A percentile compares a stretch with the other conserved stretches of the same genome.
Conservation (phyloP, 92 coral and sea anemone species). For the Palythoa caribaeorum region DNA sequence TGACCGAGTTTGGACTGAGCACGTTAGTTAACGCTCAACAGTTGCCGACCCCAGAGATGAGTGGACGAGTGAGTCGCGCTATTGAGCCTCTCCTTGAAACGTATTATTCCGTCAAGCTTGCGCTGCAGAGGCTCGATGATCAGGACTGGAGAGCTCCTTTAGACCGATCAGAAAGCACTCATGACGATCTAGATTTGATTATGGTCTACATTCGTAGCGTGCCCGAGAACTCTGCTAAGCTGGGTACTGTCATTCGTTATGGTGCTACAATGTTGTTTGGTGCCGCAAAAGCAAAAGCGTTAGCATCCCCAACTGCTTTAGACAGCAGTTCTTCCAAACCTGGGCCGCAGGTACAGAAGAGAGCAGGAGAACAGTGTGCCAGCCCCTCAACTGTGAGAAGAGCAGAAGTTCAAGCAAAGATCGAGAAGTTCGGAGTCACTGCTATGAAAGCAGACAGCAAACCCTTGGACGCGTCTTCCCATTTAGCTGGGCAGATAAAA, state of each 20-base stretch:
- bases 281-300: constrained; percentile 31
- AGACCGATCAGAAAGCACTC: constrained; percentile 65
- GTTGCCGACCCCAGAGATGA: constrained; percentile 70
- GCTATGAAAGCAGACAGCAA: constrained; percentile 63
- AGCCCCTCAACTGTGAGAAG: constrained; percentile 38
- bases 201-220: constrained; percentile 86
- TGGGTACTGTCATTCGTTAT: constrained; percentile 78
- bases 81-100: constrained; percentile 91
- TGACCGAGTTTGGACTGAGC: constrained; percentile 95
- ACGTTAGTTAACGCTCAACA: constrained; percentile 83
- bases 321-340: neutral
- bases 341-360: constrained; percentile 2
- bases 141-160: constrained; percentile 85
- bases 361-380: neutral
- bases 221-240: constrained; percentile 83
- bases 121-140: constrained; percentile 91
- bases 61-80: constrained; percentile 82
- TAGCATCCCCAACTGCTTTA: neutral
- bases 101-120: constrained; percentile 89
- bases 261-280: constrained; percentile 75
- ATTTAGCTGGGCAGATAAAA: constrained; percentile 68
- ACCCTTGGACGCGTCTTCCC: constrained; percentile 53
- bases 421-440: constrained; percentile 65
- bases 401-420: constrained; percentile 54
- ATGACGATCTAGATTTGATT: constrained; percentile 92